A percentile compares a stretch with the other conserved stretches of the same genome.
Evolutionary conservation across 1,140 invertebrate species (phyloP).

Genomic region (Danaus melanippus): DNA sequence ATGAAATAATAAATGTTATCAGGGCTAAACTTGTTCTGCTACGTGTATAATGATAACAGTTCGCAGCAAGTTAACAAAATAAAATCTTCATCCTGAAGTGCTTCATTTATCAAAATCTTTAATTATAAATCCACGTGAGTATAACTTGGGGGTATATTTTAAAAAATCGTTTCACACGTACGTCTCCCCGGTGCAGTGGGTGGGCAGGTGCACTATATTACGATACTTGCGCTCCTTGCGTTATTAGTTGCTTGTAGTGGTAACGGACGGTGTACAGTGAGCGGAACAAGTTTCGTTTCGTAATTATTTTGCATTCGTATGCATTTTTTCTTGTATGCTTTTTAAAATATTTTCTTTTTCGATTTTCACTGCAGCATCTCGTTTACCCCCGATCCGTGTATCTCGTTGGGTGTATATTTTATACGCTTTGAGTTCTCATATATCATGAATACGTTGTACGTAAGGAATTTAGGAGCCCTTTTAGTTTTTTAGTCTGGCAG

Average conservation of each 20-base stretch:
- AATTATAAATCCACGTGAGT: conserved; percentile 14
- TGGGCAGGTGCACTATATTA: conserved; percentile 21
- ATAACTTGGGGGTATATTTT: conserved; percentile 23
- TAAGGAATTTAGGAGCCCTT: too few species aligned
- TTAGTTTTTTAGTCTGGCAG: too few species aligned
- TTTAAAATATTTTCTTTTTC: conserved; percentile 8
- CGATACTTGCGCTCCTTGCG: conserved; percentile 15
- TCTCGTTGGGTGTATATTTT: too few species aligned
- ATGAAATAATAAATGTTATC: too few species aligned
- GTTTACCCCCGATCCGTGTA: conserved; percentile 9
- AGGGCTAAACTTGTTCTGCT: too few species aligned
- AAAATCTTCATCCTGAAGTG: conserved; percentile 2
- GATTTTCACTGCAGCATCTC: conserved; percentile 7
- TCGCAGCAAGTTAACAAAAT: background rate
- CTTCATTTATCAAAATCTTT: conserved; percentile 18
- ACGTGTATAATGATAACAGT: background rate
- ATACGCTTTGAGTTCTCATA: too few species aligned
- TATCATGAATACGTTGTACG: too few species aligned
- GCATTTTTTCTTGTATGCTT: conserved; percentile 4
- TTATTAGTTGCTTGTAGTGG: conserved; percentile 28
- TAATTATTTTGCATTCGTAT: conserved; percentile 7
- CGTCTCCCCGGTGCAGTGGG: conserved; percentile 16
- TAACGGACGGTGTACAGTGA: conserved; percentile 13
- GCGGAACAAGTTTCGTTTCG: conserved; percentile 7
- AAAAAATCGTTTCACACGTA: conserved; percentile 45